Evolutionary conservation across 2,888 invertebrate species (phyloP).

Genomic region (Habrosyne pyritoides): DNA sequence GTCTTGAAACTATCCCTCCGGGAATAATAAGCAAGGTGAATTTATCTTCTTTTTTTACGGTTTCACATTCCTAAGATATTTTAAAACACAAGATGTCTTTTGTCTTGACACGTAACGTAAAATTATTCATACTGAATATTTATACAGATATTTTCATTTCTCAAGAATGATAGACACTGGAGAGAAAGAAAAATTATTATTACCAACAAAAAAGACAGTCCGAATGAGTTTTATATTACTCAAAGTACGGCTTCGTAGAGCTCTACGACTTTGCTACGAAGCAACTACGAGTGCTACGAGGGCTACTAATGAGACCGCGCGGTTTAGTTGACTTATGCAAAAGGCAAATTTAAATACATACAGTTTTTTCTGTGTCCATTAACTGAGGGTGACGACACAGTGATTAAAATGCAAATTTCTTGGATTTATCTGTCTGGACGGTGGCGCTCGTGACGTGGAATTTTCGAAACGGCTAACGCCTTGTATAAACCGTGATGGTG

Average conservation of each 20-base stretch:
- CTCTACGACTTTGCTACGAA: not conserved
- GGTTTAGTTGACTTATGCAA: slow-evolving; percentile 29
- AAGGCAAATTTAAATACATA: slow-evolving; percentile 42
- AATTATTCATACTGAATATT: too few relatives aligned
- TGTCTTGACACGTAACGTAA: too few relatives aligned
- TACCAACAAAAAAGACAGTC: not conserved
- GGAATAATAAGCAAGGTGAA: too few relatives aligned
- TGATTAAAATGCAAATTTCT: slow-evolving; percentile 44
- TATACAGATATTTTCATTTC: too few relatives aligned
- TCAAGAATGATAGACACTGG: not conserved
- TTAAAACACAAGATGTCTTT: too few relatives aligned
- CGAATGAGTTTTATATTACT: not conserved
- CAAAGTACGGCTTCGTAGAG: not conserved
- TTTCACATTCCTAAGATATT: too few relatives aligned
- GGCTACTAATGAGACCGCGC: not conserved
- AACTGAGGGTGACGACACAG: slow-evolving; percentile 29
- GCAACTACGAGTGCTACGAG: not conserved
- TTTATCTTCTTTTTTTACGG: too few relatives aligned
- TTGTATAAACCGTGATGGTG: not conserved
- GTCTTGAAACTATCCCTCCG: too few relatives aligned
- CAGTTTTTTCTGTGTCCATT: slow-evolving; percentile 33
- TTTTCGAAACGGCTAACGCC: not conserved
- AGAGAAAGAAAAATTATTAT: not conserved
- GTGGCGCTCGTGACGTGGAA: not conserved
- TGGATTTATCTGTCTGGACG: not conserved